Evolutionary conservation across 2,113 vertebrate species (phyloP).

Genomic region (Channa argus): DNA sequence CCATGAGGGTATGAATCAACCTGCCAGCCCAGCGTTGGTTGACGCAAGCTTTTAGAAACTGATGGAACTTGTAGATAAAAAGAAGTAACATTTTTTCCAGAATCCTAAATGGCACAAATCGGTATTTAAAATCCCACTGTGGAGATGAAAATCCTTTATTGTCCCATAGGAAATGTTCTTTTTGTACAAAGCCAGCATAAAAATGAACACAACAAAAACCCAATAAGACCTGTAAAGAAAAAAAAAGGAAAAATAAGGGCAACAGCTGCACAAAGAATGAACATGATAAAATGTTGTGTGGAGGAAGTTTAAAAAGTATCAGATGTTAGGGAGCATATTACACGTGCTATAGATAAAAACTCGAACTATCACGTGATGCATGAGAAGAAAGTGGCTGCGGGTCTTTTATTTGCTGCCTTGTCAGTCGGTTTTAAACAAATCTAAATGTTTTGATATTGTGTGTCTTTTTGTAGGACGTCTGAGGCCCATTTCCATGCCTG

Average conservation of each 20-base stretch:
- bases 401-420: no score
- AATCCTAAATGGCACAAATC: not conserved
- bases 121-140: not conserved
- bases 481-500: constrained; percentile 98
- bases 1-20: not conserved
- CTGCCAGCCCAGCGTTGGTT: not conserved
- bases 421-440: not conserved
- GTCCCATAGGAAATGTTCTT: no score
- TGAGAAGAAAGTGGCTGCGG: no score
- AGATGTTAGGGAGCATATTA: no score
- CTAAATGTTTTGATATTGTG: constrained; percentile 9
- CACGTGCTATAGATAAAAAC: not conserved
- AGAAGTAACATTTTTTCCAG: not conserved
- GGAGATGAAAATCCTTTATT: not conserved
- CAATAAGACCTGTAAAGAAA: not conserved
- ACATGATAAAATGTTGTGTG: not conserved
- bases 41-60: constrained; percentile 2
- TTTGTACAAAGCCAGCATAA: no score
- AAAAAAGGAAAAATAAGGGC: not conserved
- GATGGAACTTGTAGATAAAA: not conserved
- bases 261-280: not conserved
- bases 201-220: no score
- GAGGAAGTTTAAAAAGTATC: not conserved
- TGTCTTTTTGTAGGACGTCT: constrained; percentile 88
- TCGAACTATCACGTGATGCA: not conserved